These are phyloP conservation scores for Pitta sordida DNA, from an alignment of 2,113 vertebrate species.

Conservation along the genomic window DNA sequence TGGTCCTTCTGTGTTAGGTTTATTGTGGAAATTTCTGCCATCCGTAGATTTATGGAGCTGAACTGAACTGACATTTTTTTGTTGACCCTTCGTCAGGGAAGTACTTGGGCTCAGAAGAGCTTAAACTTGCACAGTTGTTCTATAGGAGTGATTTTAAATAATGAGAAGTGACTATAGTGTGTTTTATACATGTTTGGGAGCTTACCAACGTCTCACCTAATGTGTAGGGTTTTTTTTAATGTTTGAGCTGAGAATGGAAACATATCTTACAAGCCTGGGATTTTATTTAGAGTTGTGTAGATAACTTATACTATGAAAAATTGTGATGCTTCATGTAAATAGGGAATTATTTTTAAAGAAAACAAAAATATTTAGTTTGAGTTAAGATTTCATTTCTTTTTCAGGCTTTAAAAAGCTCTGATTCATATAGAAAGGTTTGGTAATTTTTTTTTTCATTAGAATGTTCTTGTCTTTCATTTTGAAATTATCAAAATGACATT, in stretches of 20 bases:
- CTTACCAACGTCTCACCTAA: not conserved
- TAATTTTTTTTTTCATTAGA: not conserved
- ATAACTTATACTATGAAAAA: not conserved
- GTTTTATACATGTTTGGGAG: not conserved
- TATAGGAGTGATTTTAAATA: not conserved
- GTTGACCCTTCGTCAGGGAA: not conserved
- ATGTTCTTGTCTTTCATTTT: not conserved
- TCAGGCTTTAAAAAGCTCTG: not conserved
- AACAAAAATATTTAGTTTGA: not conserved
- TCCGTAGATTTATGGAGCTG: not conserved
- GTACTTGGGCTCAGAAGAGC: not conserved
- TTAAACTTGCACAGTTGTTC: not conserved
- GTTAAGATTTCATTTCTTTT: not conserved
- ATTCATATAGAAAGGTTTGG: not conserved
- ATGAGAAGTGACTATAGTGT: not conserved
- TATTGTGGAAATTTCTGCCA: not conserved
- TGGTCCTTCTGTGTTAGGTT: not conserved
- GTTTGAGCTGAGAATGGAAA: not conserved
- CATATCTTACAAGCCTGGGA: not conserved
- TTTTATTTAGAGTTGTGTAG: not conserved
- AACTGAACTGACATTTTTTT: not conserved
- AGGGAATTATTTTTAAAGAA: not conserved
- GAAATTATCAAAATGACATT: not conserved
- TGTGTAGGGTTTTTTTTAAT: not conserved
- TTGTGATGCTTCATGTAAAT: not conserved